These are phyloP conservation scores for Xenops minutus DNA, from an alignment of 2,797 vertebrate species.

Conservation along the genomic window DNA sequence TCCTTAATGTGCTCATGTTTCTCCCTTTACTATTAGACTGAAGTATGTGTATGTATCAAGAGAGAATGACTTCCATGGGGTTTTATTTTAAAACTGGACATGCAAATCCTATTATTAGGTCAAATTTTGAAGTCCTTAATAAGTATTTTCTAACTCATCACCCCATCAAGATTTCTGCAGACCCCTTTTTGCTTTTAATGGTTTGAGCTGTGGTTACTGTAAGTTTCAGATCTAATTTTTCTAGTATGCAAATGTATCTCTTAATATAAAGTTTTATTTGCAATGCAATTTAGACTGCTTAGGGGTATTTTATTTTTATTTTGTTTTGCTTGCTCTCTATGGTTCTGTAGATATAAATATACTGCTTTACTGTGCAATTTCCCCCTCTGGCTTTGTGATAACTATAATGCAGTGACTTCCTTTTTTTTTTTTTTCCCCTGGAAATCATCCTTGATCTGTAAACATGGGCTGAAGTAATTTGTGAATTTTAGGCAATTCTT, in stretches of 20 bases:
- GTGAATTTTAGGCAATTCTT: not conserved
- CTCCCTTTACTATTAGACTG: conserved; percentile 24
- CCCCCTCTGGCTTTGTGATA: conserved; percentile 22
- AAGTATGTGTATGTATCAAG: conserved; percentile 17
- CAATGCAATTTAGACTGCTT: conserved; percentile 26
- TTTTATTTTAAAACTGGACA: conserved; percentile 26
- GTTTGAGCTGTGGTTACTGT: not conserved
- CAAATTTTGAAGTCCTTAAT: not conserved
- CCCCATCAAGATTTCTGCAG: not conserved
- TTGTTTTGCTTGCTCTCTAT: conserved; percentile 29
- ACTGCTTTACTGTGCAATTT: not conserved
- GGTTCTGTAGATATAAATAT: conserved; percentile 32
- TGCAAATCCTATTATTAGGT: conserved; percentile 27
- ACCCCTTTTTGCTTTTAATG: not conserved
- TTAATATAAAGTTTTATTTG: conserved; percentile 46
- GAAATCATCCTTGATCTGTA: not conserved
- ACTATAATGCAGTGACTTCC: not conserved
- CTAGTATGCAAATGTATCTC: conserved; percentile 28
- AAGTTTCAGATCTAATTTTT: conserved; percentile 23
- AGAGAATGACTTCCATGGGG: conserved; percentile 22
- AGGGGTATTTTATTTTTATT: conserved; percentile 50
- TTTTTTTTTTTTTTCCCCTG: not conserved
- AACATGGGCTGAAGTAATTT: not conserved
- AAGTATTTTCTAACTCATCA: not conserved
- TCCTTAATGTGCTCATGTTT: conserved; percentile 41